A percentile compares a stretch with the other conserved stretches of the same genome.
Conservation (phyloP, 37 sponge, comb jelly and placozoan genomes). For the Oscarella lobularis region DNA sequence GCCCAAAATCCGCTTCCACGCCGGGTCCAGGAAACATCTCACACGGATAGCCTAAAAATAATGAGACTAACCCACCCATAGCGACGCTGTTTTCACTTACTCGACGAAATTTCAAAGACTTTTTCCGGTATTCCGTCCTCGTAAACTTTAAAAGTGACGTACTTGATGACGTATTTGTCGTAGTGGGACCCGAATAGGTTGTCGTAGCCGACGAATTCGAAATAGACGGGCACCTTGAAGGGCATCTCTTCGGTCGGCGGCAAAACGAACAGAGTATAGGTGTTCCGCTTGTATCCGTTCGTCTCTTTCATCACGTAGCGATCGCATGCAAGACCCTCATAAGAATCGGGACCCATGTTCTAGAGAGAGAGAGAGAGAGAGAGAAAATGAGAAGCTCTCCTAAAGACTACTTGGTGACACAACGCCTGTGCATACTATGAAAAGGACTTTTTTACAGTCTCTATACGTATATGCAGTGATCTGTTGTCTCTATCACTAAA, state of each 20-base stretch:
- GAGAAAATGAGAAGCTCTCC: too few relatives aligned
- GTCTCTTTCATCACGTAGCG: background rate
- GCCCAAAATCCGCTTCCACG: background rate
- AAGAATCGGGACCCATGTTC: background rate
- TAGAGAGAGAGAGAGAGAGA: too few relatives aligned
- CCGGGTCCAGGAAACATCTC: background rate
- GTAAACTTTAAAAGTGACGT: slow-evolving; percentile 13
- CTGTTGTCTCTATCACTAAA: too few relatives aligned
- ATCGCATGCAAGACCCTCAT: background rate
- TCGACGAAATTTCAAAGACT: background rate
- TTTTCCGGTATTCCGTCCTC: background rate
- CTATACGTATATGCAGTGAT: too few relatives aligned
- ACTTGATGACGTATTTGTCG: slow-evolving; percentile 59
- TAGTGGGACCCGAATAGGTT: slow-evolving; percentile 83
- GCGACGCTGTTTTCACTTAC: background rate
- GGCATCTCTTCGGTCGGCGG: background rate
- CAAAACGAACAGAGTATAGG: slow-evolving; percentile 35
- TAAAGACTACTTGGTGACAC: too few relatives aligned
- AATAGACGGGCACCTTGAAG: slow-evolving; percentile 16
- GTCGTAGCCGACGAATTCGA: slow-evolving; percentile 70
- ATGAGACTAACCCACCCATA: background rate
- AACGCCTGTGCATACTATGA: too few relatives aligned
- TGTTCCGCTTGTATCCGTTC: slow-evolving; percentile 30
- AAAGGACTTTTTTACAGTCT: too few relatives aligned
- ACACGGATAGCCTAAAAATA: background rate